Evolutionary conservation across 2,113 vertebrate genomes (phyloP).

Genomic region (Heteronetta atricapilla): DNA sequence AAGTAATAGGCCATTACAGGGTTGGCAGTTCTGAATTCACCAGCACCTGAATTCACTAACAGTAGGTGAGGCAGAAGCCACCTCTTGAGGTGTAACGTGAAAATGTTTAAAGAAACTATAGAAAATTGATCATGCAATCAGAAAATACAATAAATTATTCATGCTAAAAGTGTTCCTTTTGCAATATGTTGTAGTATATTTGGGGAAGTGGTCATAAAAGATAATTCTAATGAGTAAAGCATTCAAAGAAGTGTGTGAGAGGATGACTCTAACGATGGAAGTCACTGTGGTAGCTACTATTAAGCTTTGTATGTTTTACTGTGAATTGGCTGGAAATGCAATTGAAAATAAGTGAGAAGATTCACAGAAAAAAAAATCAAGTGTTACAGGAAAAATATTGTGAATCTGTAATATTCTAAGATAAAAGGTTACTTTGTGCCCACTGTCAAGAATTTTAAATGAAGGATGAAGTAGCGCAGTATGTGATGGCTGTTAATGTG

Average conservation of each 20-base stretch:
- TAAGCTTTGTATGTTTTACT: neutral
- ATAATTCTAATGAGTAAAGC: neutral
- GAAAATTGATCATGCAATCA: slow-evolving; percentile 2
- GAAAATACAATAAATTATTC: neutral
- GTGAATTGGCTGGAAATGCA: neutral
- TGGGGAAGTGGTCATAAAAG: neutral
- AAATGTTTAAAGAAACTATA: neutral
- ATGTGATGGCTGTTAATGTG: neutral
- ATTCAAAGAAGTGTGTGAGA: neutral
- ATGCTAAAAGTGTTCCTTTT: neutral
- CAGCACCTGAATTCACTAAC: slow-evolving; percentile 13
- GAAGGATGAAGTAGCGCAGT: neutral
- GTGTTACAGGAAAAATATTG: neutral
- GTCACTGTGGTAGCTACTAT: neutral
- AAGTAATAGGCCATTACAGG: neutral
- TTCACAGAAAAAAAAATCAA: neutral
- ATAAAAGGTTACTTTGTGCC: neutral
- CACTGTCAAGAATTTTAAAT: neutral
- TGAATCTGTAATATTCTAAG: neutral
- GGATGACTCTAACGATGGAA: neutral
- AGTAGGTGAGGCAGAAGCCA: neutral
- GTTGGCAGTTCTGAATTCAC: neutral
- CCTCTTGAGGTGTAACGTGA: neutral
- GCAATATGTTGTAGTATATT: neutral
- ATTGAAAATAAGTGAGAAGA: neutral